Conservation (phyloP, 1,140 invertebrate species). For the Tetragonula clypearis region DNA sequence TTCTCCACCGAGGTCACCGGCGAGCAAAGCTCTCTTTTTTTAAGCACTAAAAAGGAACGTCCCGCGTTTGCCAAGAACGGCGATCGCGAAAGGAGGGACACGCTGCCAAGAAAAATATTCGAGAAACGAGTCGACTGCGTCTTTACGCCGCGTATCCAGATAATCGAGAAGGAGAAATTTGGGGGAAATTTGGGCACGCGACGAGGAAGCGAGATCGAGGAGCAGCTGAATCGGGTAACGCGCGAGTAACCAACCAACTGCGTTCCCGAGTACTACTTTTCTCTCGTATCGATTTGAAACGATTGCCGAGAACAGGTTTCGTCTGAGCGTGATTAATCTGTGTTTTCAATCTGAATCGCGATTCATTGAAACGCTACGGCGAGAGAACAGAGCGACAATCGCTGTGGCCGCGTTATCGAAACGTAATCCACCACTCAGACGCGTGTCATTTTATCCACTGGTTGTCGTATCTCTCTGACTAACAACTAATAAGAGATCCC, state of each 20-base stretch:
- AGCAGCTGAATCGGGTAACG: too few species aligned
- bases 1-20: background rate
- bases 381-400: background rate
- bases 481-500: background rate
- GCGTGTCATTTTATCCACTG: background rate
- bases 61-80: conserved; percentile 6
- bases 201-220: background rate
- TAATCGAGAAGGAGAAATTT: background rate
- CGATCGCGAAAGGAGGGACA: too few species aligned
- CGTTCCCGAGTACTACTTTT: too few species aligned
- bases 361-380: background rate
- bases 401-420: conserved; percentile 10
- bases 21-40: background rate
- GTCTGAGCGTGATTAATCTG: background rate
- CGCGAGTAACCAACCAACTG: background rate
- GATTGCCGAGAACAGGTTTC: background rate
- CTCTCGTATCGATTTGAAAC: too few species aligned
- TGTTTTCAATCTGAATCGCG: background rate
- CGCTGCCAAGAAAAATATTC: conserved; percentile 18
- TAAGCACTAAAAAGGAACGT: background rate
- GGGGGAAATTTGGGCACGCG: background rate
- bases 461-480: background rate
- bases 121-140: background rate
- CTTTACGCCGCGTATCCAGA: background rate
- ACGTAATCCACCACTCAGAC: background rate